Percentiles rank a stretch among this genome's conserved stretches.
These are phyloP conservation scores for Neofelis nebulosa DNA, from an alignment of 2,113 vertebrate species.

Conservation along the genomic window DNA sequence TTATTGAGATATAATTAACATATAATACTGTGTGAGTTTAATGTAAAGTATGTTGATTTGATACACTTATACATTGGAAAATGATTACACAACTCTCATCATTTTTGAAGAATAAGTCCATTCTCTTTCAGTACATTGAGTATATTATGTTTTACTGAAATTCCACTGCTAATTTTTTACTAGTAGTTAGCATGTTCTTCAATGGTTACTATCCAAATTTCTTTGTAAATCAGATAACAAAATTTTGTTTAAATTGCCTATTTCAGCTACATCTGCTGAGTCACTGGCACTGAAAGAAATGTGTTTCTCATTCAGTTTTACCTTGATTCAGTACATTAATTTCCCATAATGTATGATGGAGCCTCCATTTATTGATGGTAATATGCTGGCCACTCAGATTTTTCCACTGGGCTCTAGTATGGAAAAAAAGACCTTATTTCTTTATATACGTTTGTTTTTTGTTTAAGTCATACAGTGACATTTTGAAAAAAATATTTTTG, in stretches of 20 bases:
- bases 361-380: neutral
- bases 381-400: neutral
- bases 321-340: neutral
- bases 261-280: neutral
- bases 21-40: neutral
- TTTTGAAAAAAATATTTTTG: neutral
- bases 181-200: neutral
- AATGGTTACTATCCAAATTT: neutral
- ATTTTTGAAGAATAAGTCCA: neutral
- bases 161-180: neutral
- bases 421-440: conserved; percentile 37
- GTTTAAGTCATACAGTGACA: neutral
- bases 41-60: neutral
- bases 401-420: neutral
- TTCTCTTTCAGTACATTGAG: neutral
- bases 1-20: neutral
- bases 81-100: neutral
- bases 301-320: neutral
- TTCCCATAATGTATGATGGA: fast-evolving
- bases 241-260: neutral
- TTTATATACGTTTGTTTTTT: neutral
- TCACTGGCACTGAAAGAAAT: neutral
- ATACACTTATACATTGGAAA: neutral
- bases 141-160: neutral
- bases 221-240: neutral